Evolutionary conservation across 1,140 invertebrate genomes (phyloP), one percentile per base, ranked within the genome.

Genomic region (Leguminivora glycinivorella): DNA sequence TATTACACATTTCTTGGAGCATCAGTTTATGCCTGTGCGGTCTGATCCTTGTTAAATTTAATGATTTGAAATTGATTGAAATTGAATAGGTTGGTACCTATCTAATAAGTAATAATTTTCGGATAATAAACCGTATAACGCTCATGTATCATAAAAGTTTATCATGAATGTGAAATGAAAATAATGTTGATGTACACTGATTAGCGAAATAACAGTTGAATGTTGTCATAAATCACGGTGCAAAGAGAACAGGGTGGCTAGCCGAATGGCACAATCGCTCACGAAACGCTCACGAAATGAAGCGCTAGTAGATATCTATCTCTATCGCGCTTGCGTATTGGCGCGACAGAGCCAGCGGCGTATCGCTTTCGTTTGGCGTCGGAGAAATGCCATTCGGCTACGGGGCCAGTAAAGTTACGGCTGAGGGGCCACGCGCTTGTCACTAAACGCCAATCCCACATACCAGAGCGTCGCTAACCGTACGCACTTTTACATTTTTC

Each of bases 211-310:
- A 7, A 34, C n/a, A 63, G 58, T 63, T 63, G 58, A 43, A n/a
- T 43, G 40, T 43, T 63, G 25, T 17, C 58, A 63, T 63, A 63
- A 63, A 63, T 63, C 25, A 17, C 58, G 31, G 58, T 31, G 58
- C n/a, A 29, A 17, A 31, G 47, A 52, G 47, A 63, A 4, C n/a
- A n/a, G n/a, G n/a, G n/a, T n/a, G n/a, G n/a, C n/a, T n/a, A n/a
- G n/a, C n/a, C n/a, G n/a, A n/a, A n/a, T n/a, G n/a, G n/a, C n/a
- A n/a, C n/a, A n/a, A n/a, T n/a, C n/a, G n/a, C n/a, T n/a, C n/a
- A n/a, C n/a, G n/a, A n/a, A n/a, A n/a, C n/a, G n/a, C n/a, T n/a
- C n/a, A n/a, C n/a, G n/a, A n/a, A n/a, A n/a, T n/a, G n/a, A n/a
- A n/a, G n/a, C n/a, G n/a, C n/a, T n/a, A n/a, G n/a, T n/a, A n/a